Conservation (phyloP, 2,797 vertebrate species). For the Enoplosus armatus region DNA sequence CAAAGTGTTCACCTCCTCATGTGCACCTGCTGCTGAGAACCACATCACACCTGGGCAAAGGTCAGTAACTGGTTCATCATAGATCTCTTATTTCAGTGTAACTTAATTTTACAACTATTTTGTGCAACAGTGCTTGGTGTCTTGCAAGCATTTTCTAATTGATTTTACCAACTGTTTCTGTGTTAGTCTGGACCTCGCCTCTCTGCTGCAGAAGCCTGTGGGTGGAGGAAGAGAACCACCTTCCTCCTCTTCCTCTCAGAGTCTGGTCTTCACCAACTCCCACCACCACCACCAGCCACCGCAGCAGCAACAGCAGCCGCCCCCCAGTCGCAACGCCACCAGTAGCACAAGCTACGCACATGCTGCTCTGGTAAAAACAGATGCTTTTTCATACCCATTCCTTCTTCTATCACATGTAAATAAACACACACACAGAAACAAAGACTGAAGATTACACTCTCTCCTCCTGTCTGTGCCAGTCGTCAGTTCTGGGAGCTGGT, state of each 20-base stretch:
- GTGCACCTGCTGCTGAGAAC: conserved; percentile 90
- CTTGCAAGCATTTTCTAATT: background rate
- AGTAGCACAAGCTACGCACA: conserved; percentile 89
- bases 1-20: conserved; percentile 93
- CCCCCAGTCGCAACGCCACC: conserved; percentile 80
- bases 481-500: conserved; percentile 93
- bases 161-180: conserved; percentile 12
- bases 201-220: conserved; percentile 92
- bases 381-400: background rate
- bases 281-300: conserved; percentile 86
- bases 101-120: background rate
- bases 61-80: conserved; percentile 69
- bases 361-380: conserved; percentile 94
- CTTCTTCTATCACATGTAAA: background rate
- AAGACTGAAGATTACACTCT: background rate
- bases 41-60: conserved; percentile 90
- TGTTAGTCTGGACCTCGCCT: conserved; percentile 90
- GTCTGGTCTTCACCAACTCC: conserved; percentile 96
- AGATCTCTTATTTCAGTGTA: background rate
- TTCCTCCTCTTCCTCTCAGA: conserved; percentile 87
- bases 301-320: conserved; percentile 69
- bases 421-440: background rate
- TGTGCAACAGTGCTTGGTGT: background rate
- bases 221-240: conserved; percentile 85
- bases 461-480: conserved; percentile 77